Conservation (phyloP, 92 coral and sea anemone genomes). For the Meandrina meandrites region DNA sequence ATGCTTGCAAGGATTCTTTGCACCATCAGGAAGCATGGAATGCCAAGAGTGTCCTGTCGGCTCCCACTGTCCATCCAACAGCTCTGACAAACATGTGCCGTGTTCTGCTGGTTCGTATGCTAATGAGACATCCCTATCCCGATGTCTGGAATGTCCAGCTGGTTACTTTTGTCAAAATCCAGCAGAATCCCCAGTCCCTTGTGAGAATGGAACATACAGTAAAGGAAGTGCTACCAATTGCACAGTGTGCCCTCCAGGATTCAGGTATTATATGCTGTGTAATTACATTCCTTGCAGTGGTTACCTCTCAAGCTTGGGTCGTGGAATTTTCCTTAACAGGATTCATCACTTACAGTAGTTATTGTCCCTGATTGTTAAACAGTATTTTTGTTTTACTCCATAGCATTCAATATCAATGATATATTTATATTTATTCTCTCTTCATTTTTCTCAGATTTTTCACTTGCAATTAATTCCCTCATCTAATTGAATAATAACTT, state of each 20-base stretch:
- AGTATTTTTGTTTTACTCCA: too few species aligned
- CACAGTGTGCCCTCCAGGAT: constrained; percentile 80
- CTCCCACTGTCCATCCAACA: constrained; percentile 55
- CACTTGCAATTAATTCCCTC: too few species aligned
- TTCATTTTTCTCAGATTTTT: too few species aligned
- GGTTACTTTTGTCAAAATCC: constrained; percentile 74
- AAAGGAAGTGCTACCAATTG: constrained; percentile 71
- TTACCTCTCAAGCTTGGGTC: too few species aligned
- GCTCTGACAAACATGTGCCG: constrained; percentile 55
- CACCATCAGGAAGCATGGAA: constrained; percentile 65
- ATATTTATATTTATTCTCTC: too few species aligned
- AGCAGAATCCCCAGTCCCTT: constrained; percentile 62
- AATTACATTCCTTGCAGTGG: neutral
- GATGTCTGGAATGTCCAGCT: constrained; percentile 75
- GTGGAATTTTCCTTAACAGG: too few species aligned
- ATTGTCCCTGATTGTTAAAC: too few species aligned
- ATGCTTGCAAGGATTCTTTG: constrained; percentile 74
- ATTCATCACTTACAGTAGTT: too few species aligned
- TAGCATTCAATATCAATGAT: too few species aligned
- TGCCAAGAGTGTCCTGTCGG: constrained; percentile 70
- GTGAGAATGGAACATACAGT: constrained; percentile 76
- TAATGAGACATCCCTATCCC: constrained; percentile 43
- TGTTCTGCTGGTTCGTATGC: constrained; percentile 82
- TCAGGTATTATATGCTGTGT: constrained; percentile 55
- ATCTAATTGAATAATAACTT: too few species aligned